Evolutionary conservation across 2,113 vertebrate genomes (phyloP).

Genomic region (Corynorhinus townsendii): DNA sequence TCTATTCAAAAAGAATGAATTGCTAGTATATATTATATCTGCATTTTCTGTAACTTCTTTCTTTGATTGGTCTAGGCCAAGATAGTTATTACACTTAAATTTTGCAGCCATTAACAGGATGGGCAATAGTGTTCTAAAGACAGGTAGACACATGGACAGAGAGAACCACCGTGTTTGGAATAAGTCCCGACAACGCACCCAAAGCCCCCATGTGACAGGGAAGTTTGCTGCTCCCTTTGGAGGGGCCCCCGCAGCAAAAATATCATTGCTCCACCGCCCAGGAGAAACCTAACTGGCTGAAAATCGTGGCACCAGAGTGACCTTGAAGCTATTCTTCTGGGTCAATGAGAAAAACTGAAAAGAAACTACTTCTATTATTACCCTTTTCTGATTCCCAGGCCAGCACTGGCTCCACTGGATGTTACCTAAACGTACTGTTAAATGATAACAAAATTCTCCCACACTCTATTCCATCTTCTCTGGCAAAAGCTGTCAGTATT

Average conservation of each 20-base stretch:
- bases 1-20: neutral
- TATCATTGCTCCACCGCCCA: neutral
- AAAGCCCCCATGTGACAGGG: neutral
- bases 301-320: constrained; percentile 1
- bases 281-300: neutral
- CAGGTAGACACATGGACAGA: neutral
- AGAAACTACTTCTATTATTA: constrained; percentile 49
- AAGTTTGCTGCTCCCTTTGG: neutral
- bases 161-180: neutral
- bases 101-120: neutral
- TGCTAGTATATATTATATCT: neutral
- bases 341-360: constrained; percentile 49
- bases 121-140: neutral
- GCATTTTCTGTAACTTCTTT: neutral
- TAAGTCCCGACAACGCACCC: neutral
- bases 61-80: neutral
- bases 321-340: constrained; percentile 29
- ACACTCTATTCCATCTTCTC: constrained; percentile 39
- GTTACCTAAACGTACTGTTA: constrained; percentile 43
- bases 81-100: neutral
- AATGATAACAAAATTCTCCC: constrained; percentile 65
- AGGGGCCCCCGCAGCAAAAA: neutral
- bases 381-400: constrained; percentile 8
- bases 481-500: constrained; percentile 50
- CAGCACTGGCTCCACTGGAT: constrained; percentile 35